phyloP scores from a whole-genome alignment of 2,113 vertebrate species.

The Natator depressus region DNA sequence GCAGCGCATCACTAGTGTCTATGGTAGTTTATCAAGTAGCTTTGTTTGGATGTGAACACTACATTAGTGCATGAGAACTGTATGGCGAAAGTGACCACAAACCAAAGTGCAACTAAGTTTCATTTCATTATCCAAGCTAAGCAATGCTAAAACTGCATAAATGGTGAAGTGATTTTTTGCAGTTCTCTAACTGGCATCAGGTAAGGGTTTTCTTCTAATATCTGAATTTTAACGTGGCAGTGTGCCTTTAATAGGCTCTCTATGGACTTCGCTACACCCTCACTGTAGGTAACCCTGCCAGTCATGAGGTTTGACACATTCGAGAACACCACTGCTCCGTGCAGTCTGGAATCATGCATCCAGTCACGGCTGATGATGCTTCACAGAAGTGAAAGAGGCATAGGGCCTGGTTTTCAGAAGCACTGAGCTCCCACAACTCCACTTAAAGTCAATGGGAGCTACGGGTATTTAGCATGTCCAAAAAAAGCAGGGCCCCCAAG shows the following conservation, averaged over 20 bases:
- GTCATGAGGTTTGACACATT: neutral
- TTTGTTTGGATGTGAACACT: neutral
- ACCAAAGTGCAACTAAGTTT: neutral
- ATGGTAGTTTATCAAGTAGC: neutral
- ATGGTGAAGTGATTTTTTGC: neutral
- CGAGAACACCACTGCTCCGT: neutral
- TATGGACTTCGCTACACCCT: neutral
- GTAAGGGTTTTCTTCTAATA: neutral
- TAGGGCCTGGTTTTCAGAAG: neutral
- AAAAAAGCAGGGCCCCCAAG: neutral
- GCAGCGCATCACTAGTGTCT: neutral
- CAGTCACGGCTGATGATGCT: neutral
- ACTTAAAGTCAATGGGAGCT: neutral
- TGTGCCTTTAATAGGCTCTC: neutral
- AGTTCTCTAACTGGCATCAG: neutral
- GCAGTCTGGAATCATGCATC: neutral
- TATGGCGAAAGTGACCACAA: neutral
- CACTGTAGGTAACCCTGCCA: rapidly evolving
- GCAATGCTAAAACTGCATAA: neutral
- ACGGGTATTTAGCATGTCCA: rapidly evolving
- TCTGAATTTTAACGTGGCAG: neutral
- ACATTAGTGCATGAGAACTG: neutral
- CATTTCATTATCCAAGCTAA: neutral
- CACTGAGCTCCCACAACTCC: neutral
- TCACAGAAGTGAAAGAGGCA: neutral